Conservation (phyloP, 2,113 vertebrate genomes). For the Cyanoderma ruficeps region DNA sequence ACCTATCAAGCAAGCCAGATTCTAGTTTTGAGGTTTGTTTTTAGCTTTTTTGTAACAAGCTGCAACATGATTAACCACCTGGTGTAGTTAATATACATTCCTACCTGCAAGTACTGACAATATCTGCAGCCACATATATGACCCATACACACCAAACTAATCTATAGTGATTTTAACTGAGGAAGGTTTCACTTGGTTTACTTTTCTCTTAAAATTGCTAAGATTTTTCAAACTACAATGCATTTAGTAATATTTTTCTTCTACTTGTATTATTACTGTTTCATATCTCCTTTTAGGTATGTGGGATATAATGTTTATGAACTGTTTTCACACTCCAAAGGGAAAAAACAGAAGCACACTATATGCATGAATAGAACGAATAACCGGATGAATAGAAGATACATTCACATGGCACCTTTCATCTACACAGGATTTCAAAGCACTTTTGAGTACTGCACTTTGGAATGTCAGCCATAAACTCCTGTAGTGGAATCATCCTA, state of each 20-base stretch:
- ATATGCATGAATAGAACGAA: not conserved
- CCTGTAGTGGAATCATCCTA: not conserved
- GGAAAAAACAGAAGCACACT: not conserved
- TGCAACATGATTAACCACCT: not conserved
- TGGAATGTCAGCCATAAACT: not conserved
- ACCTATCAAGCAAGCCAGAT: not conserved
- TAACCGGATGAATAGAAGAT: not conserved
- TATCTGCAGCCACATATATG: not conserved
- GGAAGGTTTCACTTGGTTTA: not conserved
- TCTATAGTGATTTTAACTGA: fast-evolving
- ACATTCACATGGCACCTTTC: slow-evolving; percentile 48
- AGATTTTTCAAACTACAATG: not conserved
- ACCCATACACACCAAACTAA: not conserved
- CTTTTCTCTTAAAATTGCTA: not conserved
- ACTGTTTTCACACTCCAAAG: slow-evolving; percentile 10
- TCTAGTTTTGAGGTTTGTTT: not conserved
- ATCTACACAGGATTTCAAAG: slow-evolving; percentile 61
- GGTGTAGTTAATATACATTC: not conserved
- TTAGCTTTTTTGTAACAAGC: not conserved
- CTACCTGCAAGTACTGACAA: not conserved
- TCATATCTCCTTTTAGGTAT: slow-evolving; percentile 53
- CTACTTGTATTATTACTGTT: slow-evolving; percentile 1
- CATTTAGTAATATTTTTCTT: not conserved
- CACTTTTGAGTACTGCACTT: not conserved
- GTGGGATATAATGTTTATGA: not conserved